phyloP scores from a whole-genome alignment of 2,113 vertebrate species.

The Etia nguti region DNA sequence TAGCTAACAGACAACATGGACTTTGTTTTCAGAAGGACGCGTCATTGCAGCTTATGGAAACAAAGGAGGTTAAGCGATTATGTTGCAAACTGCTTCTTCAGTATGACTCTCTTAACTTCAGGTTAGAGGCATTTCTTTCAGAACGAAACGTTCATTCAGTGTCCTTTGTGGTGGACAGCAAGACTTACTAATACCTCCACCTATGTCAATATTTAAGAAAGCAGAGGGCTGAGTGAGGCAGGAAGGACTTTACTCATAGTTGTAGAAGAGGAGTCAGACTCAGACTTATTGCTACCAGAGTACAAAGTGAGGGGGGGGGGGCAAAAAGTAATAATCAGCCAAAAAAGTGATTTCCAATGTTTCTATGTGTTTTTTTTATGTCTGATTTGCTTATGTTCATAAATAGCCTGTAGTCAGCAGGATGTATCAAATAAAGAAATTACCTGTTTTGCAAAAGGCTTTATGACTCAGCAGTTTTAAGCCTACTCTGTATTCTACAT shows the following conservation, averaged over 20 bases:
- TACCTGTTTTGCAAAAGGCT: neutral
- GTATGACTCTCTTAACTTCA: neutral
- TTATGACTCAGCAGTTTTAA: neutral
- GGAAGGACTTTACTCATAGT: neutral
- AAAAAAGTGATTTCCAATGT: neutral
- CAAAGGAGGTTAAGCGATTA: neutral
- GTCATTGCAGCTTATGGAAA: rapidly evolving
- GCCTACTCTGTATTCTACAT: neutral
- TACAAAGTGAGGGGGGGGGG: neutral
- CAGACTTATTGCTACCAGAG: neutral
- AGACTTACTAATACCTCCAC: neutral
- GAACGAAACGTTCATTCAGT: neutral
- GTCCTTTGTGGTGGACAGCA: neutral
- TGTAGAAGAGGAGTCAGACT: neutral
- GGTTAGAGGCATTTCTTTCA: neutral
- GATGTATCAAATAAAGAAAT: neutral
- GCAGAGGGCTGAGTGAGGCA: neutral
- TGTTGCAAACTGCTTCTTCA: neutral
- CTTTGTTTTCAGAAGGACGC: neutral
- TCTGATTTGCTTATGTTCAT: neutral
- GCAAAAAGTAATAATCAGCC: neutral
- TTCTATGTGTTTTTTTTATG: neutral
- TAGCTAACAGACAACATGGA: neutral
- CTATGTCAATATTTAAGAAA: neutral
- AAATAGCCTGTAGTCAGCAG: neutral